Evolutionary conservation across 2,113 vertebrate species (phyloP).

Genomic region (Rhinolophus sinicus): DNA sequence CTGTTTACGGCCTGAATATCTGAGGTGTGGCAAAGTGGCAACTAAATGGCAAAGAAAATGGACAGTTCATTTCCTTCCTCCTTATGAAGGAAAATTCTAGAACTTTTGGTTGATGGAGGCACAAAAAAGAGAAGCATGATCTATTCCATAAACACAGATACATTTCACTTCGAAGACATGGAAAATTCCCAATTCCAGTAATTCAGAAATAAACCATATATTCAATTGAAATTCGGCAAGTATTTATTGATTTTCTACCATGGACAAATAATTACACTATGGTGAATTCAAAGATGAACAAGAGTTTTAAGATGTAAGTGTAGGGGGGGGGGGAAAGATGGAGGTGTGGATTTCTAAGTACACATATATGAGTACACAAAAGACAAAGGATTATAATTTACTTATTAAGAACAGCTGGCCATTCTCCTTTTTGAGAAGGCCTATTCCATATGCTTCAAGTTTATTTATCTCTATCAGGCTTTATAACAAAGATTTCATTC

Average conservation of each 20-base stretch:
- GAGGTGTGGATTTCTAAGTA: background rate
- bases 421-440: background rate
- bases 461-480: constrained; percentile 16
- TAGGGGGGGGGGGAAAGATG: background rate
- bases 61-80: background rate
- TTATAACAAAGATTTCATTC: constrained; percentile 22
- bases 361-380: background rate
- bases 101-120: background rate
- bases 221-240: constrained; percentile 18
- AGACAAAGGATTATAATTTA: background rate
- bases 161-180: background rate
- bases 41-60: background rate
- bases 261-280: background rate
- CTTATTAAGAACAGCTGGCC: background rate
- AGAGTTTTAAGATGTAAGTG: background rate
- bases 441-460: background rate
- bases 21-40: background rate
- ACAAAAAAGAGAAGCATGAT: background rate
- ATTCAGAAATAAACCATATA: background rate
- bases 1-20: background rate
- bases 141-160: background rate
- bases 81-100: constrained; percentile 33
- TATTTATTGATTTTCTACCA: background rate
- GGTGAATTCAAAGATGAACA: background rate
- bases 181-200: background rate